These are phyloP conservation scores for Ursus arctos DNA, from an alignment of 2,113 vertebrate genomes.

Conservation along the genomic window DNA sequence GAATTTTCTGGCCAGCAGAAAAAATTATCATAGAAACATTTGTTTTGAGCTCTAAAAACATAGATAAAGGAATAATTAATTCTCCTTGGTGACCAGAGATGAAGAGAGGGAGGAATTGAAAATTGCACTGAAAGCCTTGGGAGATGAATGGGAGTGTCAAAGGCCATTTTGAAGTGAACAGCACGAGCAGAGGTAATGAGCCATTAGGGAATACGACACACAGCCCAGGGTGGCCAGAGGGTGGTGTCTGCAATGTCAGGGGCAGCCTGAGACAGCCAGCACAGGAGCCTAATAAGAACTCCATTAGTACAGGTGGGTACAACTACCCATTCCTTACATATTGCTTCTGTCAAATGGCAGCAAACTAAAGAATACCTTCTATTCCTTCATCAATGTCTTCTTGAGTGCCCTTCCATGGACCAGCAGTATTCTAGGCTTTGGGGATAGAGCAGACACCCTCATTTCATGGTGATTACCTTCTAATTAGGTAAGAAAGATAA, in stretches of 20 bases:
- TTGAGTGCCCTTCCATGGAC: not conserved
- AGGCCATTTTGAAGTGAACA: not conserved
- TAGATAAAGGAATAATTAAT: conserved; percentile 52
- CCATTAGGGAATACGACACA: not conserved
- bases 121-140: not conserved
- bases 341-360: not conserved
- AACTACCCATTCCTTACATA: not conserved
- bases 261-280: not conserved
- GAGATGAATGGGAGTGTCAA: not conserved
- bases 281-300: not conserved
- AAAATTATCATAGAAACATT: conserved; percentile 37
- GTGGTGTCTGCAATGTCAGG: too few species aligned
- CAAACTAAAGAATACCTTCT: not conserved
- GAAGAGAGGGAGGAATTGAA: not conserved
- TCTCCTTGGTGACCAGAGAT: conserved; percentile 52
- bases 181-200: not conserved
- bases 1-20: conserved; percentile 17
- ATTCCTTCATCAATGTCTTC: not conserved
- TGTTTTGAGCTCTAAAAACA: conserved; percentile 16
- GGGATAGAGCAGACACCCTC: not conserved
- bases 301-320: not conserved
- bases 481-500: not conserved
- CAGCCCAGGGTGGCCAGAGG: not conserved
- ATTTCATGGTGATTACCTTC: not conserved
- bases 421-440: not conserved